phyloP scores from a whole-genome alignment of 2,113 vertebrate genomes.

The Porphyrio hochstetteri region DNA sequence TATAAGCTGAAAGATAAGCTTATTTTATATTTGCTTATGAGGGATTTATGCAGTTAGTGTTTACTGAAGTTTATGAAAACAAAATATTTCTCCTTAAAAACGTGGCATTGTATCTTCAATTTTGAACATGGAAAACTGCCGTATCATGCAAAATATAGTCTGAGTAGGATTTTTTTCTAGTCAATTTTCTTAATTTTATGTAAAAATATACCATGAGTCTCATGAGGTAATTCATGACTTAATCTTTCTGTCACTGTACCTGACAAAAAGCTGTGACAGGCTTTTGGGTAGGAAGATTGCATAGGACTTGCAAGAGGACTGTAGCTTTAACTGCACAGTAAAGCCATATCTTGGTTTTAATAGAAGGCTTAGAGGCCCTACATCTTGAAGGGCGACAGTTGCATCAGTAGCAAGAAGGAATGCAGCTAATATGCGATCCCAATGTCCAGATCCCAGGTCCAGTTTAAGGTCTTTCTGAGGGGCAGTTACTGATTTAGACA shows the following conservation, averaged over 20 bases:
- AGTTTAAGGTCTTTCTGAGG: not conserved
- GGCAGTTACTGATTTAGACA: not conserved
- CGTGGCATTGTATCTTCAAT: not conserved
- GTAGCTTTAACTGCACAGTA: not conserved
- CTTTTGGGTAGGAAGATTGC: not conserved
- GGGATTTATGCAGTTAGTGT: constrained; percentile 28
- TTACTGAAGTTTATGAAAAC: constrained; percentile 45
- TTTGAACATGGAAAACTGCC: not conserved
- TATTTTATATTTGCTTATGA: constrained; percentile 3
- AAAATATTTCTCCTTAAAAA: constrained; percentile 4
- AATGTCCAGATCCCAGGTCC: not conserved
- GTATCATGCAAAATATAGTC: not conserved
- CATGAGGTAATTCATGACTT: not conserved
- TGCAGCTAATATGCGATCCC: not conserved
- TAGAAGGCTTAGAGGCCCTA: fast-evolving
- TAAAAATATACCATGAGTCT: not conserved
- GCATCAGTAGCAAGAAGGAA: fast-evolving
- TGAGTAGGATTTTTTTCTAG: not conserved
- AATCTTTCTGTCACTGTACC: not conserved
- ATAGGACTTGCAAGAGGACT: not conserved
- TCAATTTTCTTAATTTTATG: not conserved
- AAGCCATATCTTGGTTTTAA: not conserved
- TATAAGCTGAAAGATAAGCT: constrained; percentile 34
- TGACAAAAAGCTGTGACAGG: not conserved
- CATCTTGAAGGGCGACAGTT: not conserved